Conservation (phyloP, 2,888 invertebrate genomes). For the Oxystoma pomonae region DNA sequence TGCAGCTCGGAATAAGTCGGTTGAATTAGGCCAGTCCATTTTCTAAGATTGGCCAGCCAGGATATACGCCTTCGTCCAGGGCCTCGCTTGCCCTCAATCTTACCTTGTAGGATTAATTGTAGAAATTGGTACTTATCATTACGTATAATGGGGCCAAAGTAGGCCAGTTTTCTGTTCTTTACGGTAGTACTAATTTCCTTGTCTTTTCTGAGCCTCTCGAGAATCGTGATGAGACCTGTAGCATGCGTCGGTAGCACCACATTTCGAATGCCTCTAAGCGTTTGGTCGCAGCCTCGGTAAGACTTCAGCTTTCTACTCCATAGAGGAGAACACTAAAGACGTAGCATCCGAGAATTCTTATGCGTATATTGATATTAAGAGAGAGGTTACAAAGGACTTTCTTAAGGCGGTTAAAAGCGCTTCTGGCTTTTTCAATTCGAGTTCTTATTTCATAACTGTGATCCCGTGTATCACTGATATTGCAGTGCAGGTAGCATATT, state of each 20-base stretch:
- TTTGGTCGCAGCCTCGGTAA: conserved; percentile 4
- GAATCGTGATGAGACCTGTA: no score
- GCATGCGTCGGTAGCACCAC: background rate
- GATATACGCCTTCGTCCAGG: no score
- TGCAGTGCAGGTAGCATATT: background rate
- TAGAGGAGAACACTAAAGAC: conserved; percentile 4
- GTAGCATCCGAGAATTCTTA: conserved; percentile 5
- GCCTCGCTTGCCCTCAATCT: no score
- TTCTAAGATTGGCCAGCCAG: no score
- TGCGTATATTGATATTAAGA: background rate
- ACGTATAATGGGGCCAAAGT: conserved; percentile 7
- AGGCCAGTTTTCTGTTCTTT: conserved; percentile 8
- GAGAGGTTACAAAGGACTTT: background rate
- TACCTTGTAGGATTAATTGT: no score
- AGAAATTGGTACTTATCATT: no score
- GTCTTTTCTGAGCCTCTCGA: no score
- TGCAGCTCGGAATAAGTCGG: no score
- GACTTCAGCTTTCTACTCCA: conserved; percentile 6
- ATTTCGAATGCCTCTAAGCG: no score
- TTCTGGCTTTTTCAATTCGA: background rate
- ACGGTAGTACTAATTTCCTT: conserved; percentile 7
- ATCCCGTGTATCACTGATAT: background rate
- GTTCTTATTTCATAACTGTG: background rate
- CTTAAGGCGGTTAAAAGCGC: background rate
- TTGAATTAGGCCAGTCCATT: no score